phyloP scores from a whole-genome alignment of 2,888 invertebrate species.

The Scrobipalpa costella region DNA sequence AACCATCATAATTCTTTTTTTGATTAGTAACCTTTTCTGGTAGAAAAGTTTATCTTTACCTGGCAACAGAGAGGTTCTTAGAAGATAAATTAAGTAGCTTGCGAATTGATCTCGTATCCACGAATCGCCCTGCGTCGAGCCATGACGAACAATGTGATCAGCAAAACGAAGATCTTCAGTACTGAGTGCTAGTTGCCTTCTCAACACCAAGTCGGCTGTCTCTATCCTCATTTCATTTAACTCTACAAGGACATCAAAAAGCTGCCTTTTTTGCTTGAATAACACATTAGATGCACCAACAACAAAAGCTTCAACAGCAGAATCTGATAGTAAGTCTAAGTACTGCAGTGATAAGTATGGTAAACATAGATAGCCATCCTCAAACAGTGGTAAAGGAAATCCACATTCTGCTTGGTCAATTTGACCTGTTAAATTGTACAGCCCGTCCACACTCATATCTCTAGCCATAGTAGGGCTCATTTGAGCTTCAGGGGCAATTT shows the following conservation, averaged over 20 bases:
- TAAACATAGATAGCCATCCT: conserved; percentile 95
- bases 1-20: no score
- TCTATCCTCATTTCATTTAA: conserved; percentile 93
- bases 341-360: conserved; percentile 98
- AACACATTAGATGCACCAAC: conserved; percentile 99
- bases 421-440: conserved; percentile 84
- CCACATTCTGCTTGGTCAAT: conserved; percentile 89
- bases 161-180: conserved; percentile 98
- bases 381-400: conserved; percentile 92
- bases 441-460: conserved; percentile 84
- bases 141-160: conserved; percentile 91
- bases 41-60: conserved; percentile 66
- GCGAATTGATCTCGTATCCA: conserved; percentile 98
- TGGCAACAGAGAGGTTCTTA: conserved; percentile 88
- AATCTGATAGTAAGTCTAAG: conserved; percentile 93
- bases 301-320: conserved; percentile 91
- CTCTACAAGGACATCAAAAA: conserved; percentile 96
- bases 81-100: conserved; percentile 89
- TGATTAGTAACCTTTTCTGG: not conserved
- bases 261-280: conserved; percentile 96
- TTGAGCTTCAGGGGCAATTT: conserved; percentile 63
- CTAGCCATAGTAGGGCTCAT: conserved; percentile 83
- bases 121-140: conserved; percentile 91
- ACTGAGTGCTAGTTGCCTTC: conserved; percentile 91
- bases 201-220: conserved; percentile 88